Evolutionary conservation across 2,113 vertebrate genomes (phyloP).

Genomic region (Hypanus sabinus): DNA sequence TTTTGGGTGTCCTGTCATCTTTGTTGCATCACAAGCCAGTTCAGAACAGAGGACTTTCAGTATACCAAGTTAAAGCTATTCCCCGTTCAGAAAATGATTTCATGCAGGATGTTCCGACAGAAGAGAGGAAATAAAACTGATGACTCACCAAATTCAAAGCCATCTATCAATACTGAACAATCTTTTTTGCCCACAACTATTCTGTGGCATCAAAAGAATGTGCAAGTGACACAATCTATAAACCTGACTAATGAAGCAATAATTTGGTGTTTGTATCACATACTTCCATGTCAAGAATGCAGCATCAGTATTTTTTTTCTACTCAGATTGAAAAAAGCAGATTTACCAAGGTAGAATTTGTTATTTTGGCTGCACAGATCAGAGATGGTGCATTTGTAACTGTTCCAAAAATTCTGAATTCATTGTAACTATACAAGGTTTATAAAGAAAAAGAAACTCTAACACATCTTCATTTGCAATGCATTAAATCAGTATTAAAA

Average conservation of each 20-base stretch:
- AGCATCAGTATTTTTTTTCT: not conserved
- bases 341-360: conserved; percentile 13
- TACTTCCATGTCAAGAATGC: not conserved
- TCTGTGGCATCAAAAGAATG: not conserved
- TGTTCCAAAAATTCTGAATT: not conserved
- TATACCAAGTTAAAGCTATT: not conserved
- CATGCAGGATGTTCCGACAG: not conserved
- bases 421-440: not conserved
- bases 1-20: too few relatives aligned
- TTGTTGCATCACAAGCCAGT: too few relatives aligned
- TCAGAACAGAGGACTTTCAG: not conserved
- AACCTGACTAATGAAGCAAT: not conserved
- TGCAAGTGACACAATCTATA: not conserved
- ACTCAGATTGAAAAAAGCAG: not conserved
- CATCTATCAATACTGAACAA: not conserved
- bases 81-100: not conserved
- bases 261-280: not conserved
- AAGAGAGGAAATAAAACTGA: not conserved
- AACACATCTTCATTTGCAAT: not conserved
- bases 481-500: not conserved
- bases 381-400: not conserved
- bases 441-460: not conserved
- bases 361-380: not conserved
- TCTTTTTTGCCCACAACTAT: not conserved
- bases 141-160: not conserved